A percentile compares a stretch with the other conserved stretches of the same genome.
phyloP scores from a whole-genome alignment of 2,113 vertebrate genomes.

The Herpailurus yagouaroundi region DNA sequence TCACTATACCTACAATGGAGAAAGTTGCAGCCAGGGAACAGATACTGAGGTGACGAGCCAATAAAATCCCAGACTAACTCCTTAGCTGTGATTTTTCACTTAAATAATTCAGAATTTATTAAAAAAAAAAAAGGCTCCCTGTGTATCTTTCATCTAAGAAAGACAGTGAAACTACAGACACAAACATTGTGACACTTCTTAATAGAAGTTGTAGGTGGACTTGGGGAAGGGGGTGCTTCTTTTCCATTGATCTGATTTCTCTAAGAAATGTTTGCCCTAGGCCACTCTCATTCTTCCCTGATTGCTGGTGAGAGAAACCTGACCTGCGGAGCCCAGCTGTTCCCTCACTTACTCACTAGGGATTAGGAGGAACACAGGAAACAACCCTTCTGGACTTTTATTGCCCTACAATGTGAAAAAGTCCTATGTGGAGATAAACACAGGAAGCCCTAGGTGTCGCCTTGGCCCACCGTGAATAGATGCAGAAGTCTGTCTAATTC shows the following conservation, averaged over 20 bases:
- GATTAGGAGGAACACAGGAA: background rate
- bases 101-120: background rate
- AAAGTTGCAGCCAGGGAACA: rapidly evolving
- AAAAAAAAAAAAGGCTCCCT: background rate
- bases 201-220: background rate
- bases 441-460: too few species aligned
- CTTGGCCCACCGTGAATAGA: rapidly evolving
- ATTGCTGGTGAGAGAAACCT: background rate
- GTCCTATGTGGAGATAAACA: background rate
- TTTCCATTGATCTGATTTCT: background rate
- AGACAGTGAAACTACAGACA: background rate
- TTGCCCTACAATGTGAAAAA: background rate
- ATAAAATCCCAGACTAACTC: background rate
- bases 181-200: background rate
- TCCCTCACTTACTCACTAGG: background rate
- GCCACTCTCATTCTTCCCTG: background rate
- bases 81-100: background rate
- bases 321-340: rapidly evolving
- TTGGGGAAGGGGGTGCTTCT: rapidly evolving
- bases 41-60: background rate
- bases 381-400: background rate
- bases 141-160: background rate
- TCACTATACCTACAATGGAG: background rate
- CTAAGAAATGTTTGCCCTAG: background rate
- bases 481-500: background rate